These are phyloP conservation scores for Nephrotoma appendiculata DNA, from an alignment of 2,888 invertebrate species.

Conservation along the genomic window DNA sequence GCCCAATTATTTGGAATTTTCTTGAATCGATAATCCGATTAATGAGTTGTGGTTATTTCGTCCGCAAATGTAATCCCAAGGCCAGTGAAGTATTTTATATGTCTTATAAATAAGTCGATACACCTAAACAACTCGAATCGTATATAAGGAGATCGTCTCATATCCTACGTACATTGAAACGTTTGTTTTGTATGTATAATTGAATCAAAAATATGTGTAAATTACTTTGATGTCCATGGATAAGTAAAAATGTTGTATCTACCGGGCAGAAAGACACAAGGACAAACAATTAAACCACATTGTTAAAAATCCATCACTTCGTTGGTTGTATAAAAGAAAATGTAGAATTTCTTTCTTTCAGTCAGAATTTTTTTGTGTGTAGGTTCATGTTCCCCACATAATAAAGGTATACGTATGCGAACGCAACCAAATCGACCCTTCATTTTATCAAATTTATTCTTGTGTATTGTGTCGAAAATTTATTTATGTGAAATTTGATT, in stretches of 20 bases:
- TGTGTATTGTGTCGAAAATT: background rate
- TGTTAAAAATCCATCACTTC: background rate
- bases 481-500: background rate
- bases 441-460: background rate
- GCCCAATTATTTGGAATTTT: background rate
- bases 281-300: background rate
- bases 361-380: background rate
- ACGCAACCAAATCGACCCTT: background rate
- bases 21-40: background rate
- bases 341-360: background rate
- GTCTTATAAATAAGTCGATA: background rate
- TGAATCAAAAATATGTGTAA: background rate
- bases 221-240: background rate
- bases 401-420: background rate
- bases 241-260: background rate
- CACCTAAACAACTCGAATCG: background rate
- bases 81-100: background rate
- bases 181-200: background rate
- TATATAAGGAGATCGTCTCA: background rate
- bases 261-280: background rate
- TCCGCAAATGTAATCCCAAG: background rate
- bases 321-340: background rate
- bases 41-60: background rate
- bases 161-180: background rate
- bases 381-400: background rate